Evolutionary conservation across 2,113 vertebrate species (phyloP).

Genomic region (Rhinoderma darwinii): DNA sequence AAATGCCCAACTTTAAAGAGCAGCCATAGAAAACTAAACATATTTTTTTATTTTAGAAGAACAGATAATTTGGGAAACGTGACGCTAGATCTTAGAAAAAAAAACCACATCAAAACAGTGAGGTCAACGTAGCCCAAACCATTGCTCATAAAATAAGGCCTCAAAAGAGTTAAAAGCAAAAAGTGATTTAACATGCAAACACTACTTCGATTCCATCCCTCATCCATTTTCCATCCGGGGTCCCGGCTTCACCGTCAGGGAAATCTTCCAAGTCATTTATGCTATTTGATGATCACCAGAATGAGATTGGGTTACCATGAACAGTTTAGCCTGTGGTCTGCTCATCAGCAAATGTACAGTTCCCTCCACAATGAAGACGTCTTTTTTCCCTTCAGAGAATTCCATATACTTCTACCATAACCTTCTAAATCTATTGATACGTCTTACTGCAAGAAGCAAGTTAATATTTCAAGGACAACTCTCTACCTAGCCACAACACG

Average conservation of each 20-base stretch:
- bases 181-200: too few species aligned
- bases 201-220: slow-evolving; percentile 1
- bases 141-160: background rate
- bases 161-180: background rate
- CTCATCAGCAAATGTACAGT: background rate
- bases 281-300: slow-evolving; percentile 13
- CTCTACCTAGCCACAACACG: background rate
- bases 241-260: slow-evolving; percentile 12
- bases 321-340: background rate
- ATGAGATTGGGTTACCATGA: slow-evolving; percentile 23
- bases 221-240: background rate
- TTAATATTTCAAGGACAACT: background rate
- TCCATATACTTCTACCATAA: background rate
- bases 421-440: background rate
- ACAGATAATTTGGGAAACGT: too few species aligned
- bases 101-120: background rate
- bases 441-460: background rate
- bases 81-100: too few species aligned
- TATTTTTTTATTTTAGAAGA: too few species aligned
- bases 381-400: background rate
- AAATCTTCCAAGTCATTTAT: slow-evolving; percentile 31
- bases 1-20: too few species aligned
- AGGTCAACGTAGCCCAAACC: background rate
- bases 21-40: too few species aligned
- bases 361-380: background rate